Conservation (phyloP, 2,113 vertebrate genomes). For the Notothenia rossii region DNA sequence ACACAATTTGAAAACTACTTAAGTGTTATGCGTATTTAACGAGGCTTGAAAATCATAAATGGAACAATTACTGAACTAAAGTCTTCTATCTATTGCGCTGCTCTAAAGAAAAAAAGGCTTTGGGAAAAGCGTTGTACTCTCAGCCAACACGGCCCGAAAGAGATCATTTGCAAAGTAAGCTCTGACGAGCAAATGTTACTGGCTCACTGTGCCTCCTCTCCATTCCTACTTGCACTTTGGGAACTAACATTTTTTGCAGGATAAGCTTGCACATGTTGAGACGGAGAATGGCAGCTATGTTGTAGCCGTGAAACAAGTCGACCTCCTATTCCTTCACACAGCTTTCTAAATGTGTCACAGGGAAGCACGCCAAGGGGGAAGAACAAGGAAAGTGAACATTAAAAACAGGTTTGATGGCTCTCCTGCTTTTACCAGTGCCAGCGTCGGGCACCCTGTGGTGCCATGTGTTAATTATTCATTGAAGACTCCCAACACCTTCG, state of each 20-base stretch:
- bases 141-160: background rate
- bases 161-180: background rate
- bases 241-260: background rate
- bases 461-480: background rate
- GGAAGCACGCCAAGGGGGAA: background rate
- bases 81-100: background rate
- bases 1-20: background rate
- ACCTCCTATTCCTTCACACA: background rate
- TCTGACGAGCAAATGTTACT: background rate
- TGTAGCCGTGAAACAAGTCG: background rate
- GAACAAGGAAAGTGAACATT: background rate
- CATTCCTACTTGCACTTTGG: background rate
- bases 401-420: background rate
- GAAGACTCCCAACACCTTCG: background rate
- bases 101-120: background rate
- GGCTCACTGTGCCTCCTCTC: background rate
- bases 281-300: conserved; percentile 25
- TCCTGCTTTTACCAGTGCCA: background rate
- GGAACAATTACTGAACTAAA: background rate
- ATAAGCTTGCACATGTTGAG: background rate
- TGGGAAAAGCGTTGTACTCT: background rate
- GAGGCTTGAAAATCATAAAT: background rate
- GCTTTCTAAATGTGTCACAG: background rate
- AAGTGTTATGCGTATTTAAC: background rate
- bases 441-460: background rate